Conservation (phyloP, 2,113 vertebrate genomes). For the Trematomus loennbergii region DNA sequence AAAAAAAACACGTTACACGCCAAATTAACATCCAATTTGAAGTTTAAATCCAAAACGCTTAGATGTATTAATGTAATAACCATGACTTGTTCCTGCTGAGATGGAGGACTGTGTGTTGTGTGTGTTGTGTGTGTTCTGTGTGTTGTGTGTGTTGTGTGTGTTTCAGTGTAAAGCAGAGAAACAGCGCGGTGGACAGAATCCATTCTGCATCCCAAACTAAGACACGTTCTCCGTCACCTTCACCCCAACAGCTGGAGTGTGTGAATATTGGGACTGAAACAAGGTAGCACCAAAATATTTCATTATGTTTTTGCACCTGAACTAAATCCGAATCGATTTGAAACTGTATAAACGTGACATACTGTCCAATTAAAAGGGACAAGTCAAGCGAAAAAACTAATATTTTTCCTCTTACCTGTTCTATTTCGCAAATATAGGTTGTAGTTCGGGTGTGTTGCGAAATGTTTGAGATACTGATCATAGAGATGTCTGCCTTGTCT, state of each 20-base stretch:
- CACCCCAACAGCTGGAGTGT: not conserved
- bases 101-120: slow-evolving; percentile 55
- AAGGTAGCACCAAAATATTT: not conserved
- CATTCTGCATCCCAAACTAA: slow-evolving; percentile 43
- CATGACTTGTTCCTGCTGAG: not conserved
- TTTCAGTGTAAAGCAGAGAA: slow-evolving; percentile 46
- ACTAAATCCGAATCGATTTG: not conserved
- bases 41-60: not conserved
- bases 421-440: no score
- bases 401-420: no score
- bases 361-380: not conserved
- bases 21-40: not conserved
- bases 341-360: not conserved
- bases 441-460: no score
- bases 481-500: no score
- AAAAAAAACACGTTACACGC: not conserved
- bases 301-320: not conserved
- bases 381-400: no score
- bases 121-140: no score
- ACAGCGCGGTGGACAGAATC: slow-evolving; percentile 17
- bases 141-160: slow-evolving; percentile 38
- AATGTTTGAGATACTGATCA: no score
- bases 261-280: not conserved
- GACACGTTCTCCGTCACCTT: not conserved
- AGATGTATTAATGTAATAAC: no score